Conservation (phyloP, 1,140 invertebrate genomes). For the Melanaphis sacchari region DNA sequence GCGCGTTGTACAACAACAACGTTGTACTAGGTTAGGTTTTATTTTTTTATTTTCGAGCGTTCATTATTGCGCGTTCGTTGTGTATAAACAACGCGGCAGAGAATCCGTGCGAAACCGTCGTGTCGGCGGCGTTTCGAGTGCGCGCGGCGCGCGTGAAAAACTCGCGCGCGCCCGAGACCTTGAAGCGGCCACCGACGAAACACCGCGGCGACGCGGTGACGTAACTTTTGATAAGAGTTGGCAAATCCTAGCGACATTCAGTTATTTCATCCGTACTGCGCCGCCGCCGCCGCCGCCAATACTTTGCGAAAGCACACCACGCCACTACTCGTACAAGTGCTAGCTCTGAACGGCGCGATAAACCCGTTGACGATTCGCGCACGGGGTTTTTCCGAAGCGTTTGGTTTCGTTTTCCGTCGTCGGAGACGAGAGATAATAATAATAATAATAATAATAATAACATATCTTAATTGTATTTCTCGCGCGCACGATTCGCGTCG, state of each 20-base stretch:
- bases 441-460: too few species aligned
- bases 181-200: constrained; percentile 31
- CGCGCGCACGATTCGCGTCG: too few species aligned
- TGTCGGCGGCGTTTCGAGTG: neutral
- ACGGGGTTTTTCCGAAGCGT: too few species aligned
- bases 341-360: too few species aligned
- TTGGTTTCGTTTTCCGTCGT: too few species aligned
- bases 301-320: neutral
- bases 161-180: neutral
- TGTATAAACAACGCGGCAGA: too few species aligned
- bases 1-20: neutral
- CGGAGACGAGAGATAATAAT: too few species aligned
- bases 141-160: neutral
- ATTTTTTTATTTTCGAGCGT: neutral
- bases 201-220: neutral
- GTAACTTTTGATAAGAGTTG: constrained; percentile 31
- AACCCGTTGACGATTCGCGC: neutral
- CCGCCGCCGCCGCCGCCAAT: neutral
- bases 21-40: constrained; percentile 30
- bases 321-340: too few species aligned
- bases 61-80: neutral
- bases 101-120: neutral
- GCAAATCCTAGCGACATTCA: constrained; percentile 31
- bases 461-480: too few species aligned
- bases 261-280: neutral